A percentile compares a stretch with the other conserved stretches of the same genome.
Evolutionary conservation across 2,113 vertebrate species (phyloP).

Genomic region (Hassar affinis): DNA sequence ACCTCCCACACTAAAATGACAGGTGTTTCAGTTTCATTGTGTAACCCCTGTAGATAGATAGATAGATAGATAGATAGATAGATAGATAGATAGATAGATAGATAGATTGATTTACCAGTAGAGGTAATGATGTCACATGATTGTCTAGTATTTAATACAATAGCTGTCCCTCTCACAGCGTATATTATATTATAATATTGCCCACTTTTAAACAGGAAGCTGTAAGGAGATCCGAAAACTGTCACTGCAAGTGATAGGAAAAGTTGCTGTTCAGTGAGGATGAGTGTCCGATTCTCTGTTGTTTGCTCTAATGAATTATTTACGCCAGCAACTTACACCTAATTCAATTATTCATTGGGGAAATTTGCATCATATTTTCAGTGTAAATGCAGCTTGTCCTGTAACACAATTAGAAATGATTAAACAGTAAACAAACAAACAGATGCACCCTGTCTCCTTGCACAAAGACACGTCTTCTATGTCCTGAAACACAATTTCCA

Average conservation of each 20-base stretch:
- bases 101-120: neutral
- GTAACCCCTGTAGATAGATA: no score
- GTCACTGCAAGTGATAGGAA: slow-evolving; percentile 12
- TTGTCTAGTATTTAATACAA: no score
- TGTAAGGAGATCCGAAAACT: neutral
- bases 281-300: slow-evolving; percentile 38
- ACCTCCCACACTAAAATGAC: no score
- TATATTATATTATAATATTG: neutral
- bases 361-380: slow-evolving; percentile 8
- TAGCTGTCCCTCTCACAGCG: neutral
- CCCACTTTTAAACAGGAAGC: slow-evolving; percentile 16
- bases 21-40: no score
- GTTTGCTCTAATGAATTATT: slow-evolving; percentile 46
- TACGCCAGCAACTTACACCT: slow-evolving; percentile 28
- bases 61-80: neutral
- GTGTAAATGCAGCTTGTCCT: neutral
- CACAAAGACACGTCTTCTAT: neutral
- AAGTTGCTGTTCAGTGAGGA: neutral
- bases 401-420: neutral
- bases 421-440: neutral
- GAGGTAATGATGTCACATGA: neutral
- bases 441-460: neutral
- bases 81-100: neutral
- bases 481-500: neutral
- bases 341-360: slow-evolving; percentile 23